These are phyloP conservation scores for Antrozous pallidus DNA, from an alignment of 2,797 vertebrate species.

Conservation along the genomic window DNA sequence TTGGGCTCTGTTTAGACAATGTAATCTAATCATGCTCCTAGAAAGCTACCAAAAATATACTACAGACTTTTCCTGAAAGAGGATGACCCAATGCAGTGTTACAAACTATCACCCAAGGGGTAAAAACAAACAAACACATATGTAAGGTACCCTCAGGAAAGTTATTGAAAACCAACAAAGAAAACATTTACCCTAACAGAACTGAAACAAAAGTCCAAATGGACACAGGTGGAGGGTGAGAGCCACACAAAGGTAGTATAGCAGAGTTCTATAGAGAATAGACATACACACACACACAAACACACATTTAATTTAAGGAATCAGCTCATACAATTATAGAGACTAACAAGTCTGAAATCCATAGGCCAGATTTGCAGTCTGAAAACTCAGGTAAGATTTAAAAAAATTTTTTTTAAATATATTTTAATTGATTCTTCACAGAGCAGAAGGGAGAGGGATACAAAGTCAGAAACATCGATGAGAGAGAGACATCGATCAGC, in stretches of 20 bases:
- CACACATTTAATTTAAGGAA: background rate
- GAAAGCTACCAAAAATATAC: constrained; percentile 25
- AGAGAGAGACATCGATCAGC: too few relatives aligned
- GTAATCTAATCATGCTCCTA: background rate
- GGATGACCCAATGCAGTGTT: background rate
- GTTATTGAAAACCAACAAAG: background rate
- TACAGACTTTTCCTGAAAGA: background rate
- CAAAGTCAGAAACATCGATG: too few relatives aligned
- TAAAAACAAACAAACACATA: background rate
- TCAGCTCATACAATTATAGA: background rate
- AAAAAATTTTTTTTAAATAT: background rate
- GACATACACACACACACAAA: background rate
- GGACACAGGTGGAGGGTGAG: background rate
- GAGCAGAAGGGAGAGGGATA: too few relatives aligned
- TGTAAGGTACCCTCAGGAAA: background rate
- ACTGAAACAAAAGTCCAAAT: background rate
- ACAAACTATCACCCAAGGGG: background rate
- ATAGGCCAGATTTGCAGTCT: background rate
- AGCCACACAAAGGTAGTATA: background rate
- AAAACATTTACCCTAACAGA: background rate
- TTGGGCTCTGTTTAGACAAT: background rate
- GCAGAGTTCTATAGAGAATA: background rate
- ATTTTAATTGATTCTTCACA: too few relatives aligned
- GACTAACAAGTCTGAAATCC: background rate
- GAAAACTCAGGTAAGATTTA: background rate